phyloP scores from a whole-genome alignment of 2,113 vertebrate species.

The Cavia aperea region DNA sequence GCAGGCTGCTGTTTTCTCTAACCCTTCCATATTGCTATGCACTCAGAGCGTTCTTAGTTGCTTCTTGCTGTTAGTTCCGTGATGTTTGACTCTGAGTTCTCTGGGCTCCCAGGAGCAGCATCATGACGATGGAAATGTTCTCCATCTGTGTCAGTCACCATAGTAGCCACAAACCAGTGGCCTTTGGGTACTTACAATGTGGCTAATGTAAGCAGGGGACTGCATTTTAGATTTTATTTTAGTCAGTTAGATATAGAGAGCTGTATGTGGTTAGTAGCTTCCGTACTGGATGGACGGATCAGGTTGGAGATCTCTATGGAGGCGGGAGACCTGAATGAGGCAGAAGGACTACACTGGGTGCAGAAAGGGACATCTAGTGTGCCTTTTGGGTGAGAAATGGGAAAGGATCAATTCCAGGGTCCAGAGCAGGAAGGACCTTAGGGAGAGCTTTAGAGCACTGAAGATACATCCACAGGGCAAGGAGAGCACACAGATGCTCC shows the following conservation, averaged over 20 bases:
- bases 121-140: neutral
- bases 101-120: neutral
- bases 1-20: neutral
- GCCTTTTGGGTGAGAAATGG: neutral
- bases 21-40: neutral
- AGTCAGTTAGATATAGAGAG: conserved; percentile 7
- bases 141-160: neutral
- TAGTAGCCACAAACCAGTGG: neutral
- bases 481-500: too few relatives aligned
- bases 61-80: neutral
- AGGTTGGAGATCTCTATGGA: neutral
- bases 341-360: neutral
- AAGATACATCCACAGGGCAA: neutral
- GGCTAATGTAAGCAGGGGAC: neutral
- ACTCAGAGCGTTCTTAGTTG: neutral
- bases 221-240: neutral
- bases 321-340: neutral
- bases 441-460: neutral
- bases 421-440: neutral
- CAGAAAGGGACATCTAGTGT: neutral
- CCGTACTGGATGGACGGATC: neutral
- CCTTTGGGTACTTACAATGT: neutral
- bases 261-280: neutral
- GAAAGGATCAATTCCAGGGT: neutral
- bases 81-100: neutral